phyloP scores from a whole-genome alignment of 35 echinoderm and acorn worm species.

The Heliocidaris tuberculata region DNA sequence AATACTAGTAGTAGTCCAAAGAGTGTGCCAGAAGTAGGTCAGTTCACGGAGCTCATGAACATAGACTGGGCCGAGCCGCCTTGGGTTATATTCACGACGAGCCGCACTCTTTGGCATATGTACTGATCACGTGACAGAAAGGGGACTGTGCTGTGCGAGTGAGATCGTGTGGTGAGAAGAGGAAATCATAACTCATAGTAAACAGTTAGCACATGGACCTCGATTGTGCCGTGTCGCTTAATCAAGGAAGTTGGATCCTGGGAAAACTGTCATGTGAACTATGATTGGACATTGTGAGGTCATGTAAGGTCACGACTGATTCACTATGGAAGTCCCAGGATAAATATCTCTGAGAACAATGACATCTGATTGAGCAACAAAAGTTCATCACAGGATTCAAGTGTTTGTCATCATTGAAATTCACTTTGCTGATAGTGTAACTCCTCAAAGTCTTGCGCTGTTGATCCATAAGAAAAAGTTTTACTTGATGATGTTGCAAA shows the following conservation, averaged over 20 bases:
- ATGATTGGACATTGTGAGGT: background rate
- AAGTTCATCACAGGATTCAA: too few relatives aligned
- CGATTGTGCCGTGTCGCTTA: background rate
- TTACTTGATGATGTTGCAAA: background rate
- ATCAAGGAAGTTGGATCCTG: background rate
- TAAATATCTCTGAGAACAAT: background rate
- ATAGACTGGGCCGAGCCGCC: background rate
- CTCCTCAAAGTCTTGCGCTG: background rate
- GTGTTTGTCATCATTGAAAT: background rate
- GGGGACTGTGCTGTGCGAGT: background rate
- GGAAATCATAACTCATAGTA: background rate
- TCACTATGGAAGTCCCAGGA: background rate
- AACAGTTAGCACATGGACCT: conserved; percentile 15
- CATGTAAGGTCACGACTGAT: background rate
- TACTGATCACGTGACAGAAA: background rate
- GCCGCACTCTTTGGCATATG: background rate
- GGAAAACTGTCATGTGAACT: background rate
- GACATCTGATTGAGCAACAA: background rate
- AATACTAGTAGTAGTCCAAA: background rate
- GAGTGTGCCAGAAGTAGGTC: background rate
- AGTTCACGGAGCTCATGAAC: background rate
- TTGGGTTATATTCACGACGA: background rate
- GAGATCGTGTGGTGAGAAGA: background rate
- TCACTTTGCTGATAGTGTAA: background rate
- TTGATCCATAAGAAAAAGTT: background rate